phyloP scores from a whole-genome alignment of 2,888 invertebrate species.

The Cloeon dipterum region DNA sequence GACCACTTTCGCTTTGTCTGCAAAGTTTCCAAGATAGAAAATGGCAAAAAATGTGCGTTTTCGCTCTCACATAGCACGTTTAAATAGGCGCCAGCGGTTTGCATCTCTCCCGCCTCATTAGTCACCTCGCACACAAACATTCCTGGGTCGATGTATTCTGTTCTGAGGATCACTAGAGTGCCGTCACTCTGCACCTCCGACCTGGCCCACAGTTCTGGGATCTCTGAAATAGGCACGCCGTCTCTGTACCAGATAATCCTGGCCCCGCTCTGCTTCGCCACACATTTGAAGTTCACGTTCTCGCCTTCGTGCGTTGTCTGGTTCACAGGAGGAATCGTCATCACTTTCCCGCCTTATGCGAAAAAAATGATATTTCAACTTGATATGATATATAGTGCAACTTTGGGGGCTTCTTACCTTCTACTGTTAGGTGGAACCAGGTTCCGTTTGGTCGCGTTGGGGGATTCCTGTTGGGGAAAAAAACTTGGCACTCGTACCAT shows the following conservation, averaged over 20 bases:
- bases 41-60: too few relatives aligned
- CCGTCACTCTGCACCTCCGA: constrained; percentile 46
- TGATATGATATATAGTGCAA: too few relatives aligned
- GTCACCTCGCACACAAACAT: constrained; percentile 70
- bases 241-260: constrained; percentile 40
- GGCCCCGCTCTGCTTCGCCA: constrained; percentile 45
- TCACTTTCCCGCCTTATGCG: constrained; percentile 56
- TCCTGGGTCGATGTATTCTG: constrained; percentile 64
- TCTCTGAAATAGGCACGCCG: constrained; percentile 30
- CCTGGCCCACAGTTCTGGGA: constrained; percentile 36
- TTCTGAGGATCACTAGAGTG: constrained; percentile 51
- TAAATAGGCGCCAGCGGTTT: constrained; percentile 64
- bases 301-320: constrained; percentile 69
- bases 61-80: constrained; percentile 80
- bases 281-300: constrained; percentile 58
- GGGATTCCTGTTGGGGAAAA: constrained; percentile 73
- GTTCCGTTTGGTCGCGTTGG: constrained; percentile 70
- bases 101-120: constrained; percentile 45
- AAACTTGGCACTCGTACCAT: constrained; percentile 74
- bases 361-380: neutral
- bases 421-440: constrained; percentile 69
- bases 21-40: constrained; percentile 12
- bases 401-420: too few relatives aligned
- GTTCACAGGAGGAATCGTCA: constrained; percentile 72
- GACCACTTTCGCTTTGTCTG: constrained; percentile 81